Evolutionary conservation across 2,888 invertebrate species (phyloP), one percentile per base, ranked within the genome.

Genomic region (Netelia inedita): DNA sequence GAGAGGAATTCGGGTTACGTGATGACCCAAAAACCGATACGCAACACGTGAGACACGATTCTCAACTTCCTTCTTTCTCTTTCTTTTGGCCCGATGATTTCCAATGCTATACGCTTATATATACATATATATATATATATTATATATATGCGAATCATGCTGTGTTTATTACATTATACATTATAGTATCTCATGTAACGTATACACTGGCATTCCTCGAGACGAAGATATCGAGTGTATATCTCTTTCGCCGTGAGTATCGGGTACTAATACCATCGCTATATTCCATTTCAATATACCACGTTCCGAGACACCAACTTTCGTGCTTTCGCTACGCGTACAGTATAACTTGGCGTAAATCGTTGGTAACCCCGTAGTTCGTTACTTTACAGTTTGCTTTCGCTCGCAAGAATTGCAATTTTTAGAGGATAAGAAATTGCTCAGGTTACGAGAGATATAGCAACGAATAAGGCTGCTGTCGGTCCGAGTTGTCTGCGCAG

Each of bases 31-130:
- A 76, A 76, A 72, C 66, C 66, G 61, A 83, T 80, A 57, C 63
- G 78, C 79, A 74, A 74, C 78, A 83, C 69, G 78, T 74, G 73
- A 83, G 78, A 73, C 69, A 57, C 69, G 74, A 74, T 69, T 83
- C 74, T 46, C 65, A 35, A 72, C 79, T 69, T 57, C 65, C 73
- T 46, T 83, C 74, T 73, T 71, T 74, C 74, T 83, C 79, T 83
- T 79, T 83, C 69, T 57, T 71, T 78, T 65, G 63, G 63, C 74
- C 46, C 74, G 53, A 21, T 74, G 50, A 69, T 65, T 79, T 61
- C 53, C 21, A 69, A 81, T 65, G 43, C 68, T 71, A 11, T 11
- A 41, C 41, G 28, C 50, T 6, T 21, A n/a, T 35, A 72, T 66
- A 46, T 63, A 55, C 9, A 43, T 19, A 50, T 1, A 11, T 23